These are phyloP conservation scores for Callyntrura sp. DNA, from an alignment of 2,888 invertebrate species.

Conservation along the genomic window DNA sequence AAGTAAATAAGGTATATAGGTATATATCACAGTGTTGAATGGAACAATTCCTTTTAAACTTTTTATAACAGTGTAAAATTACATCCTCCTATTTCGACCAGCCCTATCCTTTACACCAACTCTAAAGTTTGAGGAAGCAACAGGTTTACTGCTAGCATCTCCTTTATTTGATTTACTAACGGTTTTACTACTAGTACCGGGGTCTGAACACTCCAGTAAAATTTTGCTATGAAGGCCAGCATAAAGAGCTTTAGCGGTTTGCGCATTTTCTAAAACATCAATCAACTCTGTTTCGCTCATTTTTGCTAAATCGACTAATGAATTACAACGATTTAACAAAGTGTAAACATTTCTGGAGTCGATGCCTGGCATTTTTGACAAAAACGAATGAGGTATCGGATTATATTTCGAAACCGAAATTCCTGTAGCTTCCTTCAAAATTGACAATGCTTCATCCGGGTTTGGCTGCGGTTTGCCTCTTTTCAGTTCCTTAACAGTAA, in stretches of 20 bases:
- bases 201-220: conserved; percentile 27
- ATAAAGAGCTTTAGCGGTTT: conserved; percentile 90
- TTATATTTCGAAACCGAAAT: conserved; percentile 89
- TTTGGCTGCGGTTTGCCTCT: conserved; percentile 93
- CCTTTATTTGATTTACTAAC: neutral
- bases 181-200: neutral
- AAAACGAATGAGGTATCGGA: conserved; percentile 91
- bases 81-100: neutral
- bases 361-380: conserved; percentile 95
- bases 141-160: neutral
- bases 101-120: conserved; percentile 42
- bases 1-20: too few species aligned
- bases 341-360: conserved; percentile 93
- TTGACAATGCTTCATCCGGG: conserved; percentile 89
- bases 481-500: conserved; percentile 87
- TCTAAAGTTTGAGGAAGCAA: conserved; percentile 21
- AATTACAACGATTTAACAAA: conserved; percentile 91
- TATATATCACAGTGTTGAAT: too few species aligned
- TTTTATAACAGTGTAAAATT: too few species aligned
- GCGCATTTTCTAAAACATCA: conserved; percentile 90
- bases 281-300: conserved; percentile 86
- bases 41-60: too few species aligned
- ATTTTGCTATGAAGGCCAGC: conserved; percentile 85
- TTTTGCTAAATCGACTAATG: conserved; percentile 87
- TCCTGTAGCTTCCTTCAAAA: conserved; percentile 88